phyloP scores from a whole-genome alignment of 2,113 vertebrate genomes.

The Tetrax tetrax region DNA sequence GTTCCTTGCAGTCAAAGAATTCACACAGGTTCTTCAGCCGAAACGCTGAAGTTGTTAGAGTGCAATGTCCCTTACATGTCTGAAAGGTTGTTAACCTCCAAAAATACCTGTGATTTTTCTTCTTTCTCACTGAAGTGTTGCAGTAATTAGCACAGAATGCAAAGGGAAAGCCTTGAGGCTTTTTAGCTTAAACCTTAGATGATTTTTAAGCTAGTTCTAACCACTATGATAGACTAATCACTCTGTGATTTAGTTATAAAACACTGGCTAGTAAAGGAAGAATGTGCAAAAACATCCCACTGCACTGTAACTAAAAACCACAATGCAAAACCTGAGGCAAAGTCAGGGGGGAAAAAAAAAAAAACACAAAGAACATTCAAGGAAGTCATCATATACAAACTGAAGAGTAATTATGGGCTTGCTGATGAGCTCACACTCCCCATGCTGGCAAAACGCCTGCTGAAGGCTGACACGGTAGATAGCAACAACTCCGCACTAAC shows the following conservation, averaged over 20 bases:
- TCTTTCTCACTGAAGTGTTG: not conserved
- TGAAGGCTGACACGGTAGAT: not conserved
- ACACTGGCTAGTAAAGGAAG: not conserved
- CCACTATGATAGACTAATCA: not conserved
- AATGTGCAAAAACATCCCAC: not conserved
- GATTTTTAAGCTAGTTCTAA: not conserved
- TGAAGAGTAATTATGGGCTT: not conserved
- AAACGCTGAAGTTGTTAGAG: not conserved
- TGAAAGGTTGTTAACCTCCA: not conserved
- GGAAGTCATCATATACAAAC: not conserved
- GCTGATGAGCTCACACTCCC: not conserved
- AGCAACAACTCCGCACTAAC: not conserved
- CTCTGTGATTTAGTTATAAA: not conserved
- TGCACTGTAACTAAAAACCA: not conserved
- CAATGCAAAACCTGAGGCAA: not conserved
- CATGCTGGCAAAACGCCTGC: not conserved
- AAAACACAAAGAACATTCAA: not conserved
- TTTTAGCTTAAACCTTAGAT: not conserved
- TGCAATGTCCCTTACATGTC: fast-evolving
- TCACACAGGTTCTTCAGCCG: not conserved
- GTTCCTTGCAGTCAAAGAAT: not conserved
- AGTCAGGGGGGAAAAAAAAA: not conserved
- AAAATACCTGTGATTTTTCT: not conserved
- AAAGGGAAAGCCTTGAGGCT: not conserved
- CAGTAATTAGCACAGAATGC: not conserved